Evolutionary conservation across 1,140 invertebrate species (phyloP).

Genomic region (Panagrolaimus sp.): DNA sequence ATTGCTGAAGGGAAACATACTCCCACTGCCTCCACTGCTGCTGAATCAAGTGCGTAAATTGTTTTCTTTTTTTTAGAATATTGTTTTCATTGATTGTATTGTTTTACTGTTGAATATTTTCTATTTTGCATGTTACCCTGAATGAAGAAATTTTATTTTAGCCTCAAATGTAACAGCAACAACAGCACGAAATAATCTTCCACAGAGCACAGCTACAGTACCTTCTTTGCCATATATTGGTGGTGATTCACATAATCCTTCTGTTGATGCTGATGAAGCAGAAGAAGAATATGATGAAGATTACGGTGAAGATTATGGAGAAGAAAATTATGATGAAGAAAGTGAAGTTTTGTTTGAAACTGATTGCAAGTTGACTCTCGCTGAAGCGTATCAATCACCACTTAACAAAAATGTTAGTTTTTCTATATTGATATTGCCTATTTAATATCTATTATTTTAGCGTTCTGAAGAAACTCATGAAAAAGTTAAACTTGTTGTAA

Average conservation of each 20-base stretch:
- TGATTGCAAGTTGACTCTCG: background rate
- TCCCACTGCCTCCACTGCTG: background rate
- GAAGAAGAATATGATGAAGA: background rate
- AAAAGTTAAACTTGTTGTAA: too few species aligned
- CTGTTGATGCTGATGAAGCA: background rate
- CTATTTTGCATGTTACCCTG: background rate
- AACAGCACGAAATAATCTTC: background rate
- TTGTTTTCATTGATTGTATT: constrained; percentile 4
- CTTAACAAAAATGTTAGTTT: background rate
- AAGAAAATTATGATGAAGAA: background rate
- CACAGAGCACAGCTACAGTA: background rate
- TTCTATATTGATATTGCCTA: too few species aligned
- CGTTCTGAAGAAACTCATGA: background rate
- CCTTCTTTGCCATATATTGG: background rate
- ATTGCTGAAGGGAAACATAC: background rate
- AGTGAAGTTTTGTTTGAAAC: background rate
- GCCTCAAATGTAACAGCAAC: background rate
- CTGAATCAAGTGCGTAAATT: constrained; percentile 7
- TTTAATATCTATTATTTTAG: background rate
- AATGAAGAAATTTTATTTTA: constrained; percentile 8
- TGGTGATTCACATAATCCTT: background rate
- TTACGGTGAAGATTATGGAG: background rate
- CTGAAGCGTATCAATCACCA: background rate
- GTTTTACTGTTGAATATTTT: background rate
- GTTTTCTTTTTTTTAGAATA: background rate